Evolutionary conservation across 2,113 vertebrate species (phyloP).

Genomic region (Abramis brama): DNA sequence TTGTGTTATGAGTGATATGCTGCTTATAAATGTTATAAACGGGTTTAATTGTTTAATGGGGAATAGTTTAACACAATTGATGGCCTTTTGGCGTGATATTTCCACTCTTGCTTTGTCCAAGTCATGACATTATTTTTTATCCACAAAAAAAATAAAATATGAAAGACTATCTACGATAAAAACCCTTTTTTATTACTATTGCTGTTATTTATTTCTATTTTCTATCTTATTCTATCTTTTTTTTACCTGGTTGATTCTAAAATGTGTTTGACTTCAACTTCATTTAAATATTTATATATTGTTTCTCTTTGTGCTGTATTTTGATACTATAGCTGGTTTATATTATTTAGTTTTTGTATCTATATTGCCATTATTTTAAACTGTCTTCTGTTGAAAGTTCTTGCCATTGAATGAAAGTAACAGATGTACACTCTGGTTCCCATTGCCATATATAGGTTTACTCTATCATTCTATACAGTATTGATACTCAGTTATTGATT

Average conservation of each 20-base stretch:
- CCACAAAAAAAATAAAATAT: too few relatives aligned
- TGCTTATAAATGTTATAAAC: neutral
- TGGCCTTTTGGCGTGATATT: neutral
- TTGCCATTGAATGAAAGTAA: constrained; percentile 16
- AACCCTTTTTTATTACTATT: neutral
- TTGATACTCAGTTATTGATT: neutral
- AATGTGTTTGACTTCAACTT: neutral
- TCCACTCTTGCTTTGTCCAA: neutral
- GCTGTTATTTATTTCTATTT: constrained; percentile 26
- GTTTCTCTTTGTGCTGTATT: constrained; percentile 5
- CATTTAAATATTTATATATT: neutral
- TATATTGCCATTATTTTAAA: constrained; percentile 17
- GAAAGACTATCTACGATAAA: neutral
- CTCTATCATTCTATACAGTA: neutral
- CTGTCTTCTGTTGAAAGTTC: neutral
- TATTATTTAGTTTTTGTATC: neutral
- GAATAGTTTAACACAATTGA: neutral
- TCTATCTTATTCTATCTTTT: neutral
- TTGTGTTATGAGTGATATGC: neutral
- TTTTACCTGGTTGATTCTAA: constrained; percentile 9
- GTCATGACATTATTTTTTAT: neutral
- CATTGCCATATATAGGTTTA: neutral
- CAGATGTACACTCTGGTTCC: neutral
- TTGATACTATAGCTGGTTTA: constrained; percentile 1
- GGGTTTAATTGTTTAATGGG: neutral